Base-by-base conservation (phyloP, 2,888 invertebrate species). In the Coleophora flavipennella region DNA sequence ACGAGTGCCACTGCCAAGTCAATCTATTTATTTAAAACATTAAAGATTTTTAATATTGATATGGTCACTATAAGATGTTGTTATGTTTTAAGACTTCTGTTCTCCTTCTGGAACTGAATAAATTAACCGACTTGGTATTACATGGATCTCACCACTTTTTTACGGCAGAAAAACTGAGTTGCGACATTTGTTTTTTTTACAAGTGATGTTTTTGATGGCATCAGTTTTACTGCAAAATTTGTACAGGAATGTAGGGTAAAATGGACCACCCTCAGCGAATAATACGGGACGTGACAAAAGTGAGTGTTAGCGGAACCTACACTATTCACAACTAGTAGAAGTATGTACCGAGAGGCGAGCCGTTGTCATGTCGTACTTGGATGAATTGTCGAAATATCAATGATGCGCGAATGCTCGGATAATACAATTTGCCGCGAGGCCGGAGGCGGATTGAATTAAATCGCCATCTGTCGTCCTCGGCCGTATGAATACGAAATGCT, bases 401-500 rank as follows among this genome's bases (percentile, higher is more conserved):
- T 81, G 84, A 84, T 80, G 81, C 81, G 79, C 76, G 85, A 81
- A 81, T 76, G 71, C 75, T 73, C 67, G 63, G 65, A 66, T 85
- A 85, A 84, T 79, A 68, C 67, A 79, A 84, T 85, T 85, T 81
- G 72, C 62, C 71, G 71, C 76, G 70, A 78, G 77, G 76, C 81
- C 77, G 67, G 73, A 75, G 83, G 78, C 79, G 67, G 66, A 81
- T 83, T 76, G 78, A 74, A 81, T 83, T 84, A 84, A 77, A 79
- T 73, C 67, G 73, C 74, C 84, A 84, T 84, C 84, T 84, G 84
- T 75, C 83, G 75, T 64, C 63, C 70, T 67, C 71, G 72, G 55
- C 70, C 73, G 78, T 81, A 78, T 80, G 81, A 84, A 83, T 83
- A 75, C 79, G 70, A 75, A 81, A 79, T 79, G 70, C 78, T 75